Conservation (phyloP, 1,140 invertebrate genomes). For the Sipha flava region DNA sequence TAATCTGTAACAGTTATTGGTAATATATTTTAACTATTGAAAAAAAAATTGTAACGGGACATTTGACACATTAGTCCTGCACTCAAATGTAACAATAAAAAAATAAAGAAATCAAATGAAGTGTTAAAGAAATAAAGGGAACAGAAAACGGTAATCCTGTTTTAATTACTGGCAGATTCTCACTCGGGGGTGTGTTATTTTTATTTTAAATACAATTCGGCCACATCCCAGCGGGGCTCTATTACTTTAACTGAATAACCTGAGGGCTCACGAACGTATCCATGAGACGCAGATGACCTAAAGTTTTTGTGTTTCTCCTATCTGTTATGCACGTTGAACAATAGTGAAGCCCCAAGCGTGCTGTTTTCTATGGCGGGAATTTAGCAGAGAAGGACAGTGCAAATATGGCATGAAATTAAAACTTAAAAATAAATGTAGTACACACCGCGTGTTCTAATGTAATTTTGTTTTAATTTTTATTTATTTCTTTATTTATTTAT, state of each 20-base stretch:
- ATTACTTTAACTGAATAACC: constrained; percentile 11
- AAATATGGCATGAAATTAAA: constrained; percentile 21
- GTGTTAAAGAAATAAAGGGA: neutral
- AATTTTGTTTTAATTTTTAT: neutral
- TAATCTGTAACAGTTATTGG: neutral
- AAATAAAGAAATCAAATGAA: neutral
- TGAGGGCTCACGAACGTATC: neutral
- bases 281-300: constrained; percentile 29
- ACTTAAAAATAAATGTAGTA: constrained; percentile 1
- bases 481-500: neutral
- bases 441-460: neutral
- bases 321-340: neutral
- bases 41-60: constrained; percentile 1
- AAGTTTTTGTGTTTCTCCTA: constrained; percentile 14
- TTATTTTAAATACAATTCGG: constrained; percentile 1
- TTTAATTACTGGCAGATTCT: constrained; percentile 19
- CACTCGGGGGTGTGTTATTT: constrained; percentile 26
- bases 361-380: neutral
- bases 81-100: neutral
- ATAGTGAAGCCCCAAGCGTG: neutral
- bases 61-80: neutral
- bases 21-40: neutral
- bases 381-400: constrained; percentile 12
- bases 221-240: constrained; percentile 16
- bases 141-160: constrained; percentile 28